phyloP scores from a whole-genome alignment of 2,113 vertebrate species.

The Semicossyphus pulcher region DNA sequence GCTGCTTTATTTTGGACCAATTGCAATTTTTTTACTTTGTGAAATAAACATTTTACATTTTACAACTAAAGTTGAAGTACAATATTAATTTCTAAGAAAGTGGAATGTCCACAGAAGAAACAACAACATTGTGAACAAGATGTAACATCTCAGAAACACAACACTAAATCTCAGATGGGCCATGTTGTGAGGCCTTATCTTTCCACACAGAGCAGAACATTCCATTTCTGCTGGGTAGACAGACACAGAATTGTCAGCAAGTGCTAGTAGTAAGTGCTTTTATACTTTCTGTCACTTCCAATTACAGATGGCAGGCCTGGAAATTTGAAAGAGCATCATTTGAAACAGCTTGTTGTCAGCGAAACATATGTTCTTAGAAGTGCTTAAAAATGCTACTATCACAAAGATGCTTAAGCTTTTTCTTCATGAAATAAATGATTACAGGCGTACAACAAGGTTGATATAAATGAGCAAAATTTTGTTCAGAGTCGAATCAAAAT shows the following conservation, averaged over 20 bases:
- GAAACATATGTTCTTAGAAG: background rate
- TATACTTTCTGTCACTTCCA: background rate
- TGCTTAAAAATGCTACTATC: background rate
- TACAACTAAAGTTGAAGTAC: background rate
- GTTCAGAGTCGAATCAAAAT: too few relatives aligned
- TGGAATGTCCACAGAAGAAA: background rate
- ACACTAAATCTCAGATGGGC: background rate
- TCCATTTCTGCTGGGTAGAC: background rate
- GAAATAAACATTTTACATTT: too few relatives aligned
- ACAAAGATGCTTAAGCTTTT: background rate
- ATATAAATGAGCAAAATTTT: too few relatives aligned
- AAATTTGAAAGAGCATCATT: background rate
- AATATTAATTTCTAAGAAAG: background rate
- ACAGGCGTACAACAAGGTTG: too few relatives aligned
- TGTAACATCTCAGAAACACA: background rate
- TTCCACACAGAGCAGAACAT: background rate
- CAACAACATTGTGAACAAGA: background rate
- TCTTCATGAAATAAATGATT: too few relatives aligned
- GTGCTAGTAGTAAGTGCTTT: background rate
- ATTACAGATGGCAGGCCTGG: background rate
- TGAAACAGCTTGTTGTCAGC: background rate
- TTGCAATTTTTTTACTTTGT: too few relatives aligned
- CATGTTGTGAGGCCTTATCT: background rate
- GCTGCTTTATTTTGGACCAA: too few relatives aligned
- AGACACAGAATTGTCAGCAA: background rate